Evolutionary conservation across 2,797 vertebrate species (phyloP), one percentile per base, ranked within the genome.

Genomic region (Tragopan temminckii): DNA sequence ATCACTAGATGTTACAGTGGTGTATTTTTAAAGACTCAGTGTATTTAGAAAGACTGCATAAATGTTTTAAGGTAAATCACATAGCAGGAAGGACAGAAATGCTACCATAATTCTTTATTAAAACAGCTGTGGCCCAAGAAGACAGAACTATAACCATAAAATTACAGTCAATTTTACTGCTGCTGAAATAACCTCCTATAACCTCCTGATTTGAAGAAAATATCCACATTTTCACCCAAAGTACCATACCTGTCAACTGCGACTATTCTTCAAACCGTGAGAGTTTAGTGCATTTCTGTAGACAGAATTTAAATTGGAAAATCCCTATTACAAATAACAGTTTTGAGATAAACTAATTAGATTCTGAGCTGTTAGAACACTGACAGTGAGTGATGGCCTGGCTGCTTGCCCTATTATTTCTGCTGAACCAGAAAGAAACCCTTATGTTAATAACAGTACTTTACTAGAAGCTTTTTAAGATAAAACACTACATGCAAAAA

Each of bases 301-400:
- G 33, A 50, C 6, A 80, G 72, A 94, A 95, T 63, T 58, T 68
- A 35, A 91, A 94, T 7, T 75, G 82, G 62, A 43, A 96, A 82
- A 91, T 55, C 74, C 31, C 31, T 88, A 77, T 71, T 81, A 80
- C 1, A 89, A 71, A 66, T 35, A 94, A 64, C 50, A 78, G 33
- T 52, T 95, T 85, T 90, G 88, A 96, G 92, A 94, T 91, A 92
- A 95, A 62, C 33, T 85, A 95, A 96, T 90, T 88, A 52, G 80
- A 85, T 94, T 95, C 92, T 80, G 52, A 80, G 77, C 87, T 74
- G 78, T 68, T 96, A 88, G 85, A 94, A 76, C 43, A 67, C 61
- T 80, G 80, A 74, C 82, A 84, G 64, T 42, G 80, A 95, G 77
- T 46, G 80, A 96, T n/a, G 70, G 53, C 18, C 17, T 46, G 72